Evolutionary conservation across 2,888 invertebrate genomes (phyloP), one percentile per base, ranked within the genome.

Genomic region (Hesperia comma): DNA sequence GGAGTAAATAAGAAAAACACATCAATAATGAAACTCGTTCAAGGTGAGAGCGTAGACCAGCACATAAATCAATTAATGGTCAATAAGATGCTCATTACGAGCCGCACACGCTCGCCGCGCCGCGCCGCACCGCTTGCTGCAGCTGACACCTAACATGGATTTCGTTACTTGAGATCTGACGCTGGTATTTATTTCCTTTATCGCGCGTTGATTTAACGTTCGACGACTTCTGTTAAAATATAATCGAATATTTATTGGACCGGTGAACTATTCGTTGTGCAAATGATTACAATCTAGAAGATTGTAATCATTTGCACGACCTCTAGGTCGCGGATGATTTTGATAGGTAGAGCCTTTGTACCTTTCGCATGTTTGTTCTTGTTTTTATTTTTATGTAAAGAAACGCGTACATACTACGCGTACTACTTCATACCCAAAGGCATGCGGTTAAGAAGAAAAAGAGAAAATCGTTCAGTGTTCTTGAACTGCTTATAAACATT

Each of bases 151-250:
- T 60, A 61, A 62, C 64, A 67, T 66, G 67, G 61, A 68, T 69
- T 62, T 69, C 58, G 70, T 68, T 69, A 58, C 60, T 55, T 40
- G 41, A 55, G 55, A 58, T 66, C 46, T 63, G 55, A 68, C 68
- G 61, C 69, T 61, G 63, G 49, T 71, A 70, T 70, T 71, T 69
- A 72, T 70, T 74, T 46, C 32, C 55, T 57, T 56, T 46, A 53
- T 61, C 15, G 21, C n/a, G 14, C 53, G 37, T 33, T 37, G 61
- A 37, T 51, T 51, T 32, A 26, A 1, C 26, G 19, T 10, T 43
- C 49, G 49, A 3, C 8, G 19, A 49, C 17, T 49, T 49, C 49
- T 19, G 8, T 49, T 49, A 19, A 49, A 49, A 49, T 19, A 12
- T 49, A 49, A 19, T 7, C 2, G 17, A 12, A 49, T 49, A 49